Evolutionary conservation across 2,113 vertebrate species (phyloP), one percentile per base, ranked within the genome.

Genomic region (Bungarus multicinctus): DNA sequence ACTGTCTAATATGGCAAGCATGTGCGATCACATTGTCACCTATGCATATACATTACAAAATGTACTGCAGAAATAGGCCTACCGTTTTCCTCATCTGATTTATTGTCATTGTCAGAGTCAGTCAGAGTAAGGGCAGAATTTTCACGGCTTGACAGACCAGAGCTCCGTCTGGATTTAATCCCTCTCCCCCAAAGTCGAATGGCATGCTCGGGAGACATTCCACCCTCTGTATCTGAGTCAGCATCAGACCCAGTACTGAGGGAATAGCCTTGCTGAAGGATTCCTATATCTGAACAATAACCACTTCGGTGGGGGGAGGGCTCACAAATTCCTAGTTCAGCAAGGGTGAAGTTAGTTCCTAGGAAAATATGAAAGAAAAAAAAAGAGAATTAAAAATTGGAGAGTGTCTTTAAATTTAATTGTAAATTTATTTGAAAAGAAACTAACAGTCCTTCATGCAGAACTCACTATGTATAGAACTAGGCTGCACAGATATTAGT

Each of bases 41-140:
- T 93, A 54, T 0, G 45, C 10, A 34, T 0, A 23, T 1, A 69
- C 89, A 53, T 54, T 43, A 89, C 58, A 93, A 55, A 60, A 96
- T 16, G 64, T 1, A 94, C 1, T 18, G 34, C 94, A 95, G 94
- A 91, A 94, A 92, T 74, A 92, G 93, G 81, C 98, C 97, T 99
- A 99, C 98, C 99, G 85, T 98, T 98, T 93, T 99, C 98, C 34
- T 99, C 98, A 30, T 99, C 98, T 0, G 99, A 99, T 97, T 99
- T 99, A 92, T 98, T 98, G 47, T 99, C 99, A 69, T 99, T 99
- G 94, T 99, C 98, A 1, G 99, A 99, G 96, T 99, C 99, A 0
- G 99, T 99, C 93, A 99, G 98, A 0, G 98, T 99, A 88, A 99
- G 98, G 0, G 98, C 98, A 0, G 99, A 99, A 97, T 99, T 99